Base-by-base conservation (phyloP, 1,140 invertebrate species). In the Arctopsyche grandis region DNA sequence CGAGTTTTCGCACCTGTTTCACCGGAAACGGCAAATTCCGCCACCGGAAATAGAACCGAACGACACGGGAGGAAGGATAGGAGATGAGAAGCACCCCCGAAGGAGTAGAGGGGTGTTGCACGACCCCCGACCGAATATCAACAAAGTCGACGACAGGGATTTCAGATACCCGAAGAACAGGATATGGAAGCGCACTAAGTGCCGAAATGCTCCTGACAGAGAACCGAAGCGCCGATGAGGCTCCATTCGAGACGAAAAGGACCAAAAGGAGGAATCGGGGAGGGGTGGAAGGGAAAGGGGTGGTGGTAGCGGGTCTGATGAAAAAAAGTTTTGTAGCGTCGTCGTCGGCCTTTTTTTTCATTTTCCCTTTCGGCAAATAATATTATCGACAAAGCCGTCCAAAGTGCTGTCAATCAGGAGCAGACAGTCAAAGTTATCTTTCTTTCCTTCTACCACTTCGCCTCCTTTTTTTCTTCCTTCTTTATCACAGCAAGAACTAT, bases 21-120 rank as follows among this genome's bases (percentile, higher is more conserved):
- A 76, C 44, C 79, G 79, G 81, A 80, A 82, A 70, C 74, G 79
- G 52, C 75, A 77, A 82, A 82, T 80, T 82, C 66, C 56, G 76
- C 52, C 71, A 75, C 63, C 79, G 79, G 81, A 79, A 82, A 82
- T 80, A 21, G 79, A 78, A 82, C 76, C 73, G 66, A 74, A 75
- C 77, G 77, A 78, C 77, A 80, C 19, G 77, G 26, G 81, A 69
- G 43, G 76, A 46, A 69, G n/a, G n/a, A n/a, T n/a, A n/a, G n/a
- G 56, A 19, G 48, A 52, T n/a, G 16, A 52, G 12, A 66, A 38
- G 29, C 29, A 38, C 29, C 29, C 29, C 29, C 29, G 7, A 4
- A 38, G 29, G 29, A 38, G 1, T 7, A 7, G 46, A 10, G 73
- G 16, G 48, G 43, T 22, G 4, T 4, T 14, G 29, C 69, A 43